phyloP scores from a whole-genome alignment of 2,113 vertebrate genomes.

The Strix uralensis region DNA sequence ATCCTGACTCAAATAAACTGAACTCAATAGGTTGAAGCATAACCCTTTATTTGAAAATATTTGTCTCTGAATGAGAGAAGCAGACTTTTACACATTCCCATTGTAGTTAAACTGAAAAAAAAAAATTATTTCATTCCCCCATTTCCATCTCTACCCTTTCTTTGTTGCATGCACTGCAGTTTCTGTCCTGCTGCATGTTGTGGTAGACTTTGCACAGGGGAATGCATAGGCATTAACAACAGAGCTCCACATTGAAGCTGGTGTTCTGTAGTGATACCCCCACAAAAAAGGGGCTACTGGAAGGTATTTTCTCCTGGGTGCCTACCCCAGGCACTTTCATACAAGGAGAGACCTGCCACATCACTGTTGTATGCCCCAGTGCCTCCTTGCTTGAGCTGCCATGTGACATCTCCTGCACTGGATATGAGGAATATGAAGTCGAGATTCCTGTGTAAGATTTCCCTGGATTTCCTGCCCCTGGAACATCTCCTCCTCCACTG shows the following conservation, averaged over 20 bases:
- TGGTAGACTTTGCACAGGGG: rapidly evolving
- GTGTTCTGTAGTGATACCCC: not conserved
- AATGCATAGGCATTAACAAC: rapidly evolving
- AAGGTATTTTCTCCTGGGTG: not conserved
- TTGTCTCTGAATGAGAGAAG: not conserved
- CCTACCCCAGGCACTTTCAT: not conserved
- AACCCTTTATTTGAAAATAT: not conserved
- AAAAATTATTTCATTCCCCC: not conserved
- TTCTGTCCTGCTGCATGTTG: not conserved
- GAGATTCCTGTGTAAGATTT: not conserved
- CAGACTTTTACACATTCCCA: not conserved
- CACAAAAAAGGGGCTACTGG: not conserved
- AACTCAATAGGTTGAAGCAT: not conserved
- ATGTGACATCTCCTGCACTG: not conserved
- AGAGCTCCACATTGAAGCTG: not conserved
- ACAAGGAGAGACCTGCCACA: not conserved
- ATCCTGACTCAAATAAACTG: not conserved
- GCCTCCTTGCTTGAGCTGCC: not conserved
- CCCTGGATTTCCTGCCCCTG: not conserved
- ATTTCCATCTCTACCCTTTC: not conserved
- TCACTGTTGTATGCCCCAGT: rapidly evolving
- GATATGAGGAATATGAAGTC: not conserved
- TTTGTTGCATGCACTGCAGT: not conserved
- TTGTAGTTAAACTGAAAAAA: not conserved
- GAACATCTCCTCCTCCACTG: rapidly evolving